These are phyloP conservation scores for Tragelaphus strepsiceros DNA, from an alignment of 2,113 vertebrate genomes.

Conservation along the genomic window DNA sequence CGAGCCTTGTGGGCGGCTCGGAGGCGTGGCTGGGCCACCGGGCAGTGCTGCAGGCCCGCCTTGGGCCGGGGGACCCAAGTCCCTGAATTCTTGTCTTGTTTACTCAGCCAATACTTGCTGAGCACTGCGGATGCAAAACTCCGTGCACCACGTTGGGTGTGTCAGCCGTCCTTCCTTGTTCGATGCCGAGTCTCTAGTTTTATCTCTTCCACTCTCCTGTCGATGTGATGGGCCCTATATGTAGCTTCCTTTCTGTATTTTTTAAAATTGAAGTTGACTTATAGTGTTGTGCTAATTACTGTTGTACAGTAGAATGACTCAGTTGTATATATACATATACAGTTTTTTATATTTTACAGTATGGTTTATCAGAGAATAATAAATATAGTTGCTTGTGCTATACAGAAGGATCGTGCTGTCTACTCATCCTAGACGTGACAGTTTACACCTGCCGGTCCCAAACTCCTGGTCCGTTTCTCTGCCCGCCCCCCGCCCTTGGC, in stretches of 20 bases:
- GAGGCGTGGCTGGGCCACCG: rapidly evolving
- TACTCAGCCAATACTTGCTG: too few species aligned
- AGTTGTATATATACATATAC: background rate
- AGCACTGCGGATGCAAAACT: rapidly evolving
- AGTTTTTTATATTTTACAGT: background rate
- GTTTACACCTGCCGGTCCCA: background rate
- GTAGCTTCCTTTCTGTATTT: background rate
- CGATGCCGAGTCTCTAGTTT: rapidly evolving
- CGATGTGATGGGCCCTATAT: rapidly evolving
- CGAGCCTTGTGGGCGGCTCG: rapidly evolving
- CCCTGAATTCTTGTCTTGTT: background rate
- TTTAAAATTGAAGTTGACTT: background rate
- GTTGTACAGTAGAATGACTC: background rate
- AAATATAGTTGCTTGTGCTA: background rate
- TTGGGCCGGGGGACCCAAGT: background rate
- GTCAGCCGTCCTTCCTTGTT: background rate
- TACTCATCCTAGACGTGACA: background rate
- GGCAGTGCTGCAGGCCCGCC: background rate
- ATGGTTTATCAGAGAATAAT: background rate
- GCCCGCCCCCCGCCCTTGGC: background rate
- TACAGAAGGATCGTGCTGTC: background rate
- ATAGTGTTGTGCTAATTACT: background rate
- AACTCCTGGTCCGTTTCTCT: background rate
- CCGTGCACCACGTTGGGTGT: rapidly evolving
- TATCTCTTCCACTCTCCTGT: too few species aligned